These are phyloP conservation scores for Nestor notabilis DNA, from an alignment of 2,113 vertebrate species.

Conservation along the genomic window DNA sequence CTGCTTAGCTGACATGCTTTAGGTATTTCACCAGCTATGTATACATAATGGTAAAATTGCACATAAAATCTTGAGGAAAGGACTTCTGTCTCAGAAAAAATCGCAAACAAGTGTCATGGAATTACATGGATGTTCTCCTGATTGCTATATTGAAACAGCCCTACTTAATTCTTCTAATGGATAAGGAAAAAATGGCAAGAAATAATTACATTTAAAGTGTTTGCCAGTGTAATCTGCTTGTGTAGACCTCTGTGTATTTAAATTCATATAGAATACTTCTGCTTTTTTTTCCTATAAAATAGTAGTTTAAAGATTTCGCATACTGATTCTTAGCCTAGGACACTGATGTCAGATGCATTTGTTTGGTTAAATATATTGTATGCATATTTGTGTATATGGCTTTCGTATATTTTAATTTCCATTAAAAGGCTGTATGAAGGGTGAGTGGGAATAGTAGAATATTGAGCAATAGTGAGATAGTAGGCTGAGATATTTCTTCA, in stretches of 20 bases:
- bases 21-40: neutral
- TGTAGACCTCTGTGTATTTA: neutral
- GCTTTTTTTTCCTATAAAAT: neutral
- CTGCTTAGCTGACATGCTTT: neutral
- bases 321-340: neutral
- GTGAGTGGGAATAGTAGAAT: neutral
- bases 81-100: neutral
- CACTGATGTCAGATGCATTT: neutral
- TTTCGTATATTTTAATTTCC: neutral
- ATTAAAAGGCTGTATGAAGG: neutral
- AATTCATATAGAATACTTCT: neutral
- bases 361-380: neutral
- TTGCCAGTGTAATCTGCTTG: neutral
- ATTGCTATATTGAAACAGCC: neutral
- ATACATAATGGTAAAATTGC: neutral
- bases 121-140: neutral
- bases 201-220: neutral
- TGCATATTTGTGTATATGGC: neutral
- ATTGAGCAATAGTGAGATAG: neutral
- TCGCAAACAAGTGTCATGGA: neutral
- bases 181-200: neutral
- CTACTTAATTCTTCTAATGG: neutral
- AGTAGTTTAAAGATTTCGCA: neutral
- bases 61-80: neutral
- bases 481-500: neutral